Evolutionary conservation across 2,888 invertebrate genomes (phyloP), one percentile per base, ranked within the genome.

Genomic region (Ornithoptera priamus): DNA sequence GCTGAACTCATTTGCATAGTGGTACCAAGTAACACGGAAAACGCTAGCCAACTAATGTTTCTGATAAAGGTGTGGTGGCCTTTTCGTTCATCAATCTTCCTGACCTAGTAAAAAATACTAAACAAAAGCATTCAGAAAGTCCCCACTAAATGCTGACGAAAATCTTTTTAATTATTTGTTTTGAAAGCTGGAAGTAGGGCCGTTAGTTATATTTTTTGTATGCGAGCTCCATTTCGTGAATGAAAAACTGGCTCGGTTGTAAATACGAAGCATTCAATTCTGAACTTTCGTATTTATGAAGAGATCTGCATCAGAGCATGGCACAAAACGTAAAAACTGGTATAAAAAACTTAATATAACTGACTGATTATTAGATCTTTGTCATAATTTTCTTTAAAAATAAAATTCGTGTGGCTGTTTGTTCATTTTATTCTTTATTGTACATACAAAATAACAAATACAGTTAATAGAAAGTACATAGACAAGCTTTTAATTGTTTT

Each of bases 241-340:
- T 69, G 58, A 22, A 50, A 56, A 36, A 42, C 63, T 53, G 67
- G 65, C 65, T 50, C 58, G 62, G 62, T 65, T 69, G 69, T 62
- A 65, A 69, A 66, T 62, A 66, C 62, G 20, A 36, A 66, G 69
- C 69, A 65, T 69, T 69, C 65, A 69, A 69, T 66, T 58, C 65
- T 20, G 58, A 65, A 69, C 69, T 65, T 66, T 66, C 62, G 62
- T 66, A 66, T 66, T 66, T 66, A 69, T 69, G 69, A 69, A 69
- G 65, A 69, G 69, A 69, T 62, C 46, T 46, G 46, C 15, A 46
- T 46, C 46, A 15, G 46, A 46, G 46, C 46, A 46, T 15, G 46
- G 46, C 46, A 46, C 46, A 46, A 46, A 46, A 46, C 12, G 30
- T 3, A 46, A 46, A 46, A 46, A 12, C 15, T 46, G 15, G 46